Evolutionary conservation across 2,888 invertebrate genomes (phyloP).

Genomic region (Agonopterix alstromeriana): DNA sequence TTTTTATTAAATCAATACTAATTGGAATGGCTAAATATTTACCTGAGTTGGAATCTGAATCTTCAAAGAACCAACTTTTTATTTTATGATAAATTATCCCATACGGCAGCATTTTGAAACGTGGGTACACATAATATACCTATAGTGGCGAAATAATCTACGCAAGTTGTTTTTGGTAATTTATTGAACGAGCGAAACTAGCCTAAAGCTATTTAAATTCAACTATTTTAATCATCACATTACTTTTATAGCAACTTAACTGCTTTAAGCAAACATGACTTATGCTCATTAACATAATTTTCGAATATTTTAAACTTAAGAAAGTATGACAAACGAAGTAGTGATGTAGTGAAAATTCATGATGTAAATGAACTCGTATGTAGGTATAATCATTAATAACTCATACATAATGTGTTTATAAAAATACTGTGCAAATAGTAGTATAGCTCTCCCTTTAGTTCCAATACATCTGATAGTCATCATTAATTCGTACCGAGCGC

Average conservation of each 20-base stretch:
- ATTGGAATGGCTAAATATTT: no score
- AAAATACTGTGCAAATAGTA: neutral
- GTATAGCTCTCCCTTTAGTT: neutral
- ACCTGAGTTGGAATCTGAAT: no score
- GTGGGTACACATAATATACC: no score
- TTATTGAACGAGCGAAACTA: slow-evolving; percentile 6
- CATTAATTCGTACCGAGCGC: slow-evolving; percentile 43
- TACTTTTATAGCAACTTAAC: slow-evolving; percentile 9
- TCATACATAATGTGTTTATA: no score
- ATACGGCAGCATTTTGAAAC: no score
- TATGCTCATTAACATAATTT: slow-evolving; percentile 9
- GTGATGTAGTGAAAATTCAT: no score
- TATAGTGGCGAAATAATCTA: neutral
- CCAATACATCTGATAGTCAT: slow-evolving; percentile 44
- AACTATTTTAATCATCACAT: slow-evolving; percentile 9
- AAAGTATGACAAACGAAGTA: slow-evolving; percentile 35
- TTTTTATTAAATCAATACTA: no score
- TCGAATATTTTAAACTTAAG: slow-evolving; percentile 6
- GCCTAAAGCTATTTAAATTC: neutral
- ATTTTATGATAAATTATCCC: no score
- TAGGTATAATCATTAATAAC: no score
- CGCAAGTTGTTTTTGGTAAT: slow-evolving; percentile 1
- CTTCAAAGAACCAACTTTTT: no score
- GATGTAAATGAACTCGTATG: no score
- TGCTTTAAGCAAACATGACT: slow-evolving; percentile 8